Percentiles rank a stretch among this genome's conserved stretches.
Conservation (phyloP, 1,140 invertebrate genomes). For the Saccostrea cuccullata region DNA sequence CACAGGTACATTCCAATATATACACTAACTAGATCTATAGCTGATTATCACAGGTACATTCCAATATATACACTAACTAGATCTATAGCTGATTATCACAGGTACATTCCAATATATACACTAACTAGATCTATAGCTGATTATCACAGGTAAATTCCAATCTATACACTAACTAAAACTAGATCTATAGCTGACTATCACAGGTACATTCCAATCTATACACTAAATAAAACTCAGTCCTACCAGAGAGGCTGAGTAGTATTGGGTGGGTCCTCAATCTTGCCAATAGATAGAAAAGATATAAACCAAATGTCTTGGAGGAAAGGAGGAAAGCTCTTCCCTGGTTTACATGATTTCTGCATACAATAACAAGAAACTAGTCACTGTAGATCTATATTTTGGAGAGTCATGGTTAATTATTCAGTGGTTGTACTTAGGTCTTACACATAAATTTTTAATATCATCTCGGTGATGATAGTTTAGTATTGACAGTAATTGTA, state of each 20-base stretch:
- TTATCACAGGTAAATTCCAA: slow-evolving; percentile 87
- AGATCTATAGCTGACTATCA: slow-evolving; percentile 99
- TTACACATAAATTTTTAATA: too few species aligned
- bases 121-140: slow-evolving; percentile 89
- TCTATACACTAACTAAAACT: background rate
- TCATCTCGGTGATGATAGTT: background rate
- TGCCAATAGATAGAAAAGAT: too few species aligned
- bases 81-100: slow-evolving; percentile 98
- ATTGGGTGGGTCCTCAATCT: too few species aligned
- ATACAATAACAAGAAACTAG: too few species aligned
- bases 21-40: slow-evolving; percentile 82
- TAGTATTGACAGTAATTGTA: background rate
- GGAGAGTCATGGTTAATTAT: too few species aligned
- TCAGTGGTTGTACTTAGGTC: too few species aligned
- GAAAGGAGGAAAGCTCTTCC: too few species aligned
- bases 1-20: slow-evolving; percentile 82
- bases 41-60: slow-evolving; percentile 92
- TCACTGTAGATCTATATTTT: too few species aligned
- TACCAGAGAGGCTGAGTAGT: too few species aligned
- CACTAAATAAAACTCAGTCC: too few species aligned
- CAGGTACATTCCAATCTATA: slow-evolving; percentile 77
- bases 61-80: background rate
- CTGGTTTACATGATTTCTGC: too few species aligned
- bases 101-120: slow-evolving; percentile 73
- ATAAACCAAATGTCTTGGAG: too few species aligned